A percentile compares a stretch with the other conserved stretches of the same genome.
Conservation (phyloP, 2,113 vertebrate species). For the Phalacrocorax aristotelis region DNA sequence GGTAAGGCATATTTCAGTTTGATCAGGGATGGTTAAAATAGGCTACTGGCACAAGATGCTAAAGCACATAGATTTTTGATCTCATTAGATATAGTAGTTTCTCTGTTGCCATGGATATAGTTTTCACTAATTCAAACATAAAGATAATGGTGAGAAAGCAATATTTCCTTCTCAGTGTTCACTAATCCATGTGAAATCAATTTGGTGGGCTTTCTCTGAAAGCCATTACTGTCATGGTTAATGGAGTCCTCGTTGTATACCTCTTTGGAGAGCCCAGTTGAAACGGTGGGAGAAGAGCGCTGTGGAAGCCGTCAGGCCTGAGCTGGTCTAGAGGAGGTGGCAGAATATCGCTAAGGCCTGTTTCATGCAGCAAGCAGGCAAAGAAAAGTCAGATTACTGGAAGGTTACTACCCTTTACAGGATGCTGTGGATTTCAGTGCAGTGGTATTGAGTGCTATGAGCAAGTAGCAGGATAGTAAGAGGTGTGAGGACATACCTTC, state of each 20-base stretch:
- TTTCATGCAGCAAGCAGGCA: background rate
- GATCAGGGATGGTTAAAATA: background rate
- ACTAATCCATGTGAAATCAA: background rate
- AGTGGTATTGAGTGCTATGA: background rate
- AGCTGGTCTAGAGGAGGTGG: background rate
- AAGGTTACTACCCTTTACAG: background rate
- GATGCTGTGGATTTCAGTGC: background rate
- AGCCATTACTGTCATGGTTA: background rate
- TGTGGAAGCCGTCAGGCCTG: background rate
- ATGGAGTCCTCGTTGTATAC: background rate
- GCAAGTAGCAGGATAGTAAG: background rate
- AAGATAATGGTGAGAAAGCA: background rate
- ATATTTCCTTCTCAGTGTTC: background rate
- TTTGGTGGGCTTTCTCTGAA: background rate
- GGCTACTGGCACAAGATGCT: background rate
- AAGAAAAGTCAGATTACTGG: background rate
- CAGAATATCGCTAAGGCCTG: background rate
- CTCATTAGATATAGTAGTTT: background rate
- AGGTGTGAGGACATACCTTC: background rate
- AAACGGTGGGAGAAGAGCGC: background rate
- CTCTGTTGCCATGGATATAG: fast-evolving
- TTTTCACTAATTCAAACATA: background rate
- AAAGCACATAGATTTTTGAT: background rate
- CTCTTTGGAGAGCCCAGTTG: background rate
- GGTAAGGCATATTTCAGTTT: background rate